Conservation (phyloP, 2,113 vertebrate genomes). For the Hymenochirus boettgeri region DNA sequence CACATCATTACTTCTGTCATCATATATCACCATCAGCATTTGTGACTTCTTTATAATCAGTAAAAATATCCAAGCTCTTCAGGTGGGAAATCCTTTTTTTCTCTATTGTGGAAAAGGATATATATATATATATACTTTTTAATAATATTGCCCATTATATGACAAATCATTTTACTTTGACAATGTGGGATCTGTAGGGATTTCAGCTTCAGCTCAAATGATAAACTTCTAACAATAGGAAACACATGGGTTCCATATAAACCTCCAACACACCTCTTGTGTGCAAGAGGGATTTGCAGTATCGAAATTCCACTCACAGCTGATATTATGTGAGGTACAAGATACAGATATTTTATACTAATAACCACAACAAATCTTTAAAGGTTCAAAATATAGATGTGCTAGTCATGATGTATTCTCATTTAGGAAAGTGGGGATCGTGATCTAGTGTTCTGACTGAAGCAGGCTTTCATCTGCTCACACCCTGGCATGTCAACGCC, state of each 20-base stretch:
- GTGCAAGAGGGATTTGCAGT: not conserved
- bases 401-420: not conserved
- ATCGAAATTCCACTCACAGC: not conserved
- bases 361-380: not conserved
- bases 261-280: not conserved
- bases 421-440: constrained; percentile 5
- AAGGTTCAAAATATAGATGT: not conserved
- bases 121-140: not conserved
- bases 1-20: not conserved
- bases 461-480: constrained; percentile 43
- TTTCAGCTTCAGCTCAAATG: not conserved
- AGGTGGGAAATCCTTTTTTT: not conserved
- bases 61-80: not conserved
- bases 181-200: not conserved
- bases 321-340: not conserved
- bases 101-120: not conserved
- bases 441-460: constrained; percentile 18
- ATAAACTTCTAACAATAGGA: not conserved
- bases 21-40: not conserved
- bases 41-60: not conserved
- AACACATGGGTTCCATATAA: not conserved
- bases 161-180: not conserved
- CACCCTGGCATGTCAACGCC: constrained; percentile 17
- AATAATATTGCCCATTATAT: constrained; percentile 3
- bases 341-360: not conserved